A percentile compares a stretch with the other conserved stretches of the same genome.
phyloP scores from a whole-genome alignment of 1,140 invertebrate species.

The Conus ventricosus region DNA sequence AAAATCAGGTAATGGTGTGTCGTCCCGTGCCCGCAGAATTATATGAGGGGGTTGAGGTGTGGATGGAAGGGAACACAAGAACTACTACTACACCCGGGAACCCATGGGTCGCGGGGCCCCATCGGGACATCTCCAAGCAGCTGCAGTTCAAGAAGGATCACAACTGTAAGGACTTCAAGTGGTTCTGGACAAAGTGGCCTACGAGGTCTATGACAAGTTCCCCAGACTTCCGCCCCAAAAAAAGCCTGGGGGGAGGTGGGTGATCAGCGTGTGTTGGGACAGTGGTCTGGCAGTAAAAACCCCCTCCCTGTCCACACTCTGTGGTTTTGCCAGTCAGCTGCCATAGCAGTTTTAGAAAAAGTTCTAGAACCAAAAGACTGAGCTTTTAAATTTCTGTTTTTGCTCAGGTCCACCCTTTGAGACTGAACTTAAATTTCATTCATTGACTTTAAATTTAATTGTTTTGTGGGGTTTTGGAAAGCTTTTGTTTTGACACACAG shows the following conservation, averaged over 20 bases:
- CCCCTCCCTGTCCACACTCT: too few relatives aligned
- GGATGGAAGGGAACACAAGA: constrained; percentile 91
- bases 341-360: too few relatives aligned
- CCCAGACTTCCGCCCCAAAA: constrained; percentile 93
- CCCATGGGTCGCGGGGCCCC: constrained; percentile 69
- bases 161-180: constrained; percentile 92
- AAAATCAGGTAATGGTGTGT: too few relatives aligned
- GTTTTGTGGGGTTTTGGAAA: too few relatives aligned
- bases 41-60: constrained; percentile 80
- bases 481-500: too few relatives aligned
- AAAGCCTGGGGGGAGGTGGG: constrained; percentile 93
- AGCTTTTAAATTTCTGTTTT: too few relatives aligned
- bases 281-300: too few relatives aligned
- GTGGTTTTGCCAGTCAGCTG: too few relatives aligned
- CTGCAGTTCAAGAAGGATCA: constrained; percentile 74
- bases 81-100: constrained; percentile 95
- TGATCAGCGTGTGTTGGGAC: background rate
- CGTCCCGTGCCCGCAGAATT: constrained; percentile 74
- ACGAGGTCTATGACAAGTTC: constrained; percentile 95
- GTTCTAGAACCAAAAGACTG: too few relatives aligned
- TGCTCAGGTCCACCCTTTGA: too few relatives aligned
- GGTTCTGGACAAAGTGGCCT: constrained; percentile 98
- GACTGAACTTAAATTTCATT: too few relatives aligned
- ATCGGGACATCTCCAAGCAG: constrained; percentile 84
- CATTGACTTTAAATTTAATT: too few relatives aligned